These are phyloP conservation scores for Phocides pigmalion DNA, from an alignment of 1,140 invertebrate genomes.

Conservation along the genomic window DNA sequence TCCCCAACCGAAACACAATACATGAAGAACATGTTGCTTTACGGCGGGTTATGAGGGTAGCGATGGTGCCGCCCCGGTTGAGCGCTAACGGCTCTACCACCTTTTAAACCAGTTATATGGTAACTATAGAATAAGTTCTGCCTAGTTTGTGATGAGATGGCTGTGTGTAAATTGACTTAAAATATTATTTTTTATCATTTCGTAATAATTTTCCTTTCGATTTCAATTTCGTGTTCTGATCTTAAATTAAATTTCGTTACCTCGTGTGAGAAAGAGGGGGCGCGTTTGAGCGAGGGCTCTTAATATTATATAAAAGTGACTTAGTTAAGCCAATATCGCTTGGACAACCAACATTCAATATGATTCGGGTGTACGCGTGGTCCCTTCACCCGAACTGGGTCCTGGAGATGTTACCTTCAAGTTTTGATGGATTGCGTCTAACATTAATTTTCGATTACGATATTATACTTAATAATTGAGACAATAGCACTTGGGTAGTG, in stretches of 20 bases:
- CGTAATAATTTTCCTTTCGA: too few species aligned
- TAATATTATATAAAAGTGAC: conserved; percentile 9
- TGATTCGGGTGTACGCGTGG: background rate
- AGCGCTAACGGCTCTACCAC: too few species aligned
- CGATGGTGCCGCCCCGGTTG: too few species aligned
- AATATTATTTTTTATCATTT: too few species aligned
- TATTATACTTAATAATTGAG: background rate
- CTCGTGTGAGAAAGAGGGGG: background rate
- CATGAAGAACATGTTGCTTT: too few species aligned
- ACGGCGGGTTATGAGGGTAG: too few species aligned
- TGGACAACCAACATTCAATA: background rate
- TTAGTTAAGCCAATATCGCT: conserved; percentile 1
- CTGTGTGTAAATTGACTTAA: too few species aligned
- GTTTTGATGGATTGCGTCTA: background rate
- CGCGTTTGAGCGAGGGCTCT: background rate
- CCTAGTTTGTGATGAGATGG: too few species aligned
- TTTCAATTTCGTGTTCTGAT: too few species aligned
- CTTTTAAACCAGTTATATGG: too few species aligned
- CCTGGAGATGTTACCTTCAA: background rate
- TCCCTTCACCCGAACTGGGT: background rate
- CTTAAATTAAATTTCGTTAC: background rate
- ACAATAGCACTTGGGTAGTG: background rate
- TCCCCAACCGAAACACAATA: too few species aligned
- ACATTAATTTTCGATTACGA: background rate
- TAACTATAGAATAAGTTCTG: too few species aligned